A percentile compares a stretch with the other conserved stretches of the same genome.
phyloP scores from a whole-genome alignment of 1,140 invertebrate genomes.

The Zeugodacus cucurbitae region DNA sequence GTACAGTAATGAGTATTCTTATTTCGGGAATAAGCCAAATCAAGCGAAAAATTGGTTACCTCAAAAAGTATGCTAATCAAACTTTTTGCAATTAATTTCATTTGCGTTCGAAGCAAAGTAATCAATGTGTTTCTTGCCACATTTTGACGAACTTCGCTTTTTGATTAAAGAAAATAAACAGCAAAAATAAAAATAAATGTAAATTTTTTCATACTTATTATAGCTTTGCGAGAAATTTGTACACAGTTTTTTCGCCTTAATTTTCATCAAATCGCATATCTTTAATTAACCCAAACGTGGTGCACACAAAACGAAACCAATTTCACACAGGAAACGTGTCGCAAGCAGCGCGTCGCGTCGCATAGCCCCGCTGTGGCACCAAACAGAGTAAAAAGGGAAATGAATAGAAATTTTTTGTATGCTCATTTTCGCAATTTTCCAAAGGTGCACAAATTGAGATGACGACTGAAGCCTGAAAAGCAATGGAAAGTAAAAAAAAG shows the following conservation, averaged over 20 bases:
- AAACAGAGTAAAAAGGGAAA: background rate
- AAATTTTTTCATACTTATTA: too few relatives aligned
- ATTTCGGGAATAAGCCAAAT: too few relatives aligned
- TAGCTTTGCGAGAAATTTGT: too few relatives aligned
- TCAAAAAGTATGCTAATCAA: too few relatives aligned
- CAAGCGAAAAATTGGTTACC: too few relatives aligned
- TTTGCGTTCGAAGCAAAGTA: too few relatives aligned
- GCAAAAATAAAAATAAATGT: too few relatives aligned
- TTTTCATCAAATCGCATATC: background rate
- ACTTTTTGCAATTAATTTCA: too few relatives aligned
- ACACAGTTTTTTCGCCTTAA: background rate
- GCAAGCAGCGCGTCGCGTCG: background rate
- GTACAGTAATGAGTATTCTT: too few relatives aligned
- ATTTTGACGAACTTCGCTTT: background rate
- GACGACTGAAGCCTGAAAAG: background rate
- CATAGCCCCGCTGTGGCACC: background rate
- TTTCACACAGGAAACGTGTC: background rate
- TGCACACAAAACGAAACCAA: background rate
- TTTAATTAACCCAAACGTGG: constrained; percentile 18
- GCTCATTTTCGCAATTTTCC: background rate
- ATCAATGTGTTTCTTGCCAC: too few relatives aligned
- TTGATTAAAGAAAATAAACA: too few relatives aligned
- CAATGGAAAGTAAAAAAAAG: background rate
- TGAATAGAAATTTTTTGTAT: background rate
- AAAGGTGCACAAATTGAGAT: background rate